phyloP scores from a whole-genome alignment of 2,888 invertebrate genomes.

The Acleris emargana region DNA sequence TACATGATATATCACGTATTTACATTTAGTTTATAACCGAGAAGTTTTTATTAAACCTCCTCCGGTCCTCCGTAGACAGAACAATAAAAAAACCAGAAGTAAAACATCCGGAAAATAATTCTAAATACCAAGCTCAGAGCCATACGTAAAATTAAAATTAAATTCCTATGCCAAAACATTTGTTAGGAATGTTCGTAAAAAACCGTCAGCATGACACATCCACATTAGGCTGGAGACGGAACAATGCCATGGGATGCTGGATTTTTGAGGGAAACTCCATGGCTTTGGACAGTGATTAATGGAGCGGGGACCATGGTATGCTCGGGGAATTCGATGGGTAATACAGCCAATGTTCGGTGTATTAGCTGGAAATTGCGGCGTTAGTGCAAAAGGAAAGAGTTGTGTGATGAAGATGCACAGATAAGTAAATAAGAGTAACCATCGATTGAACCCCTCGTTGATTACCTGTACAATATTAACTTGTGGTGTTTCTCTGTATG shows the following conservation, averaged over 20 bases:
- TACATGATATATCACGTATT: too few species aligned
- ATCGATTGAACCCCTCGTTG: too few species aligned
- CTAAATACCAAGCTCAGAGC: constrained; percentile 8
- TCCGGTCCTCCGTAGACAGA: too few species aligned
- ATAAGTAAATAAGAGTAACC: too few species aligned
- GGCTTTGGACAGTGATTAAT: constrained; percentile 68
- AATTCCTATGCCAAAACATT: constrained; percentile 29
- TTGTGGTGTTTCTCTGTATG: too few species aligned
- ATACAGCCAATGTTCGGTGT: constrained; percentile 52
- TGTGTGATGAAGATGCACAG: too few species aligned
- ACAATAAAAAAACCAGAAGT: background rate
- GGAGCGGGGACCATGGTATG: constrained; percentile 45
- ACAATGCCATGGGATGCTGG: constrained; percentile 57
- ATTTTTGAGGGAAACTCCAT: constrained; percentile 70
- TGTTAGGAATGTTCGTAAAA: constrained; percentile 38
- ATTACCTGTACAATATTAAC: too few species aligned
- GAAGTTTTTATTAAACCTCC: too few species aligned
- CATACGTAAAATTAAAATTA: constrained; percentile 26
- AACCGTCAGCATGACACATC: constrained; percentile 39
- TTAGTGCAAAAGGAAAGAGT: background rate
- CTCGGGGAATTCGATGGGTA: constrained; percentile 46
- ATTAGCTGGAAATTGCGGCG: constrained; percentile 52
- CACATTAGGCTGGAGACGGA: constrained; percentile 46
- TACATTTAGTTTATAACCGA: too few species aligned
- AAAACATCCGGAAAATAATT: constrained; percentile 15